Percentiles rank a stretch among this genome's conserved stretches.
Evolutionary conservation across 2,113 vertebrate species (phyloP).

Genomic region (Fulica atra): DNA sequence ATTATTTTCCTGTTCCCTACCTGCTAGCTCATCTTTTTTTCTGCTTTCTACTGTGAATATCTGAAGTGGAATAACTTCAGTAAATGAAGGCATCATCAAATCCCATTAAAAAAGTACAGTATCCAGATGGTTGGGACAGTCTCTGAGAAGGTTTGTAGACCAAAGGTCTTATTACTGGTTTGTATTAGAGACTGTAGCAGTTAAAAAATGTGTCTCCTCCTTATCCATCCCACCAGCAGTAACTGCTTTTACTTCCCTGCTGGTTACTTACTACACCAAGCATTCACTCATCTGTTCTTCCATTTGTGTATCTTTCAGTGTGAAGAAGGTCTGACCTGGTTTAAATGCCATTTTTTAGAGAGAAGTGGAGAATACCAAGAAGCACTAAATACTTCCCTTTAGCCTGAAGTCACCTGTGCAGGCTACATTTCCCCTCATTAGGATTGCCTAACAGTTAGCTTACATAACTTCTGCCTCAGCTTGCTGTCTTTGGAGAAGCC

Average conservation of each 20-base stretch:
- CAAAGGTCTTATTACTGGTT: background rate
- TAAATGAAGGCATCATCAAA: background rate
- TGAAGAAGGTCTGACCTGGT: background rate
- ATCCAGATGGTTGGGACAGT: background rate
- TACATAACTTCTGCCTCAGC: background rate
- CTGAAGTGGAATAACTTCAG: background rate
- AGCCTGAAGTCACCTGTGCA: background rate
- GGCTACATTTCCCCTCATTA: background rate
- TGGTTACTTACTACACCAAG: background rate
- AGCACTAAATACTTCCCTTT: background rate
- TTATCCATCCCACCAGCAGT: background rate
- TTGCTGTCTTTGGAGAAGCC: background rate
- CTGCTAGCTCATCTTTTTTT: background rate
- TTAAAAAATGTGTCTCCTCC: background rate
- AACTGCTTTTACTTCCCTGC: background rate
- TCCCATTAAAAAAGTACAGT: background rate
- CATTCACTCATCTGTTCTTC: background rate
- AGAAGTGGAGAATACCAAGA: background rate
- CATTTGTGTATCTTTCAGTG: background rate
- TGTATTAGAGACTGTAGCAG: background rate
- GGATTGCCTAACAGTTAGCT: background rate
- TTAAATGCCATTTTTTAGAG: background rate
- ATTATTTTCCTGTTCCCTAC: background rate
- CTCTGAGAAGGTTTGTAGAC: background rate
- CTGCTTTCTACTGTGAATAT: background rate